A percentile compares a stretch with the other conserved stretches of the same genome.
phyloP scores from a whole-genome alignment of 2,888 invertebrate genomes.

The Parthenolecanium corni region DNA sequence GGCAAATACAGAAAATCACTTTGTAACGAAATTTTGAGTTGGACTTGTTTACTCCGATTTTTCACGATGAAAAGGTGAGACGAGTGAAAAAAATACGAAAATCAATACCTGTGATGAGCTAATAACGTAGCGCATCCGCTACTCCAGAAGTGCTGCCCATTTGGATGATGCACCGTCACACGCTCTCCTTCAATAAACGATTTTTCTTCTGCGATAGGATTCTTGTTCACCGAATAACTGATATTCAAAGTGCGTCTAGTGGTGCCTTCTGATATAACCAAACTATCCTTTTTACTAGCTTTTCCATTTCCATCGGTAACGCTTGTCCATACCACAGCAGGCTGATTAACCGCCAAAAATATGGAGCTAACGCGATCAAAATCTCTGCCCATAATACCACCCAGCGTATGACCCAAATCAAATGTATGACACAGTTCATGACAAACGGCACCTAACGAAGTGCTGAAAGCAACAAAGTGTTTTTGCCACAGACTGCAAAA shows the following conservation, averaged over 20 bases:
- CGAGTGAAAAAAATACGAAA: too few species aligned
- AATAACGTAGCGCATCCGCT: constrained; percentile 54
- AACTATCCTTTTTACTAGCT: background rate
- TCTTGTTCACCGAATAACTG: constrained; percentile 5
- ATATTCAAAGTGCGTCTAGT: constrained; percentile 2
- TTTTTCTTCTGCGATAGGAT: background rate
- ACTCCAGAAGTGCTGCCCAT: constrained; percentile 39
- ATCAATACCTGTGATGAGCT: constrained; percentile 49
- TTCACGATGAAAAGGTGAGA: background rate
- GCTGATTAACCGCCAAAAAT: constrained; percentile 41
- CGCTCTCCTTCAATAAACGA: background rate
- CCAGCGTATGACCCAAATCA: constrained; percentile 79
- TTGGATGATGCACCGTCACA: too few species aligned
- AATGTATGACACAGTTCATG: constrained; percentile 93
- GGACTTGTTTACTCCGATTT: too few species aligned
- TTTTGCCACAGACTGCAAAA: constrained; percentile 41
- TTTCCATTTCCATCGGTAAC: background rate
- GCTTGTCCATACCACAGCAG: background rate
- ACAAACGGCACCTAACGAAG: constrained; percentile 78
- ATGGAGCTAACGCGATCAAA: constrained; percentile 72
- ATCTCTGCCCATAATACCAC: constrained; percentile 87
- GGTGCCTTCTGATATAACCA: constrained; percentile 9
- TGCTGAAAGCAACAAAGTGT: constrained; percentile 55
- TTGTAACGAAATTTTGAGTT: too few species aligned
- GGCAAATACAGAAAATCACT: too few species aligned